phyloP scores from a whole-genome alignment of 92 coral and sea anemone genomes.

The Bergia puertoricense region DNA sequence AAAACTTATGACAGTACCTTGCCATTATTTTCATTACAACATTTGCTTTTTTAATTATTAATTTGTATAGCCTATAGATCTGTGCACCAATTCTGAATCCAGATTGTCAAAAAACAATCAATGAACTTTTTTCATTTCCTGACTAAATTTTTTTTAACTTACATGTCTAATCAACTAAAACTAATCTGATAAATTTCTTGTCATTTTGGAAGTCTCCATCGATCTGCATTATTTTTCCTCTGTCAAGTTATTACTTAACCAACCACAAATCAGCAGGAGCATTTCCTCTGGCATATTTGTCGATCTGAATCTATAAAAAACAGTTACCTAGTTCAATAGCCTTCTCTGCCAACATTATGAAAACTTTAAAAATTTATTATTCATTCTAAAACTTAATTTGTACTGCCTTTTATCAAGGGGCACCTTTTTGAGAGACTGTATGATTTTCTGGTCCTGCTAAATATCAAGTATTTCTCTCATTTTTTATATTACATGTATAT shows the following conservation, averaged over 20 bases:
- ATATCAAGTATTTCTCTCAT: too few relatives aligned
- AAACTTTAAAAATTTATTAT: too few relatives aligned
- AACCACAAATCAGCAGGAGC: conserved; percentile 20
- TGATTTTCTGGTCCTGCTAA: too few relatives aligned
- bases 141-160: not conserved
- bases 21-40: too few relatives aligned
- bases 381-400: too few relatives aligned
- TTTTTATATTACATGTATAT: too few relatives aligned
- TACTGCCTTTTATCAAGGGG: too few relatives aligned
- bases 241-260: not conserved
- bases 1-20: not conserved
- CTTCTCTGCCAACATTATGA: not conserved
- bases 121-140: not conserved
- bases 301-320: not conserved
- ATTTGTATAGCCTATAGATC: not conserved
- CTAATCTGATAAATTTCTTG: not conserved
- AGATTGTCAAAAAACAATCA: not conserved
- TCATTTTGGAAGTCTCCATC: not conserved
- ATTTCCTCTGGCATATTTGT: conserved; percentile 7
- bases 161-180: not conserved
- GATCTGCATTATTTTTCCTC: not conserved
- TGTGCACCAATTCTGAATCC: not conserved
- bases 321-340: not conserved
- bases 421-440: too few relatives aligned
- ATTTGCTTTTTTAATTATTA: not conserved